Conservation (phyloP, 2,113 vertebrate species). For the Gymnobelideus leadbeateri region DNA sequence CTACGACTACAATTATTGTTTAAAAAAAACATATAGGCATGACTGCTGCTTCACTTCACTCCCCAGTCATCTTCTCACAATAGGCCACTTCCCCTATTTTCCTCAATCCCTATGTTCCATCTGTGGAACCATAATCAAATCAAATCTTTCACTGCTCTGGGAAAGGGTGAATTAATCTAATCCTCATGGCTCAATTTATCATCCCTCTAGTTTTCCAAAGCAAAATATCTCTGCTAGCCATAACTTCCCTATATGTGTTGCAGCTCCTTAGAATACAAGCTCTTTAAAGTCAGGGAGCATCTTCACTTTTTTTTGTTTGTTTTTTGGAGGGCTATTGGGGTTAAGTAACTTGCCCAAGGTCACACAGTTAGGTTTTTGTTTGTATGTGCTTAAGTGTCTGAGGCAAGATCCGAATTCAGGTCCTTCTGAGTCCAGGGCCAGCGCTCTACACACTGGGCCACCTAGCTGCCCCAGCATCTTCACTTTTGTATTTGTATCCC, state of each 20-base stretch:
- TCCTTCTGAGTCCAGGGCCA: too few relatives aligned
- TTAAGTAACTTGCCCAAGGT: too few relatives aligned
- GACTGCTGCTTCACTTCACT: neutral
- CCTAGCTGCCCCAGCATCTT: too few relatives aligned
- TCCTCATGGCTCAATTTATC: neutral
- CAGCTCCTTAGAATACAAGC: neutral
- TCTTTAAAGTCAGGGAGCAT: neutral
- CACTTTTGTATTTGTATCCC: neutral
- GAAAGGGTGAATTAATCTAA: neutral
- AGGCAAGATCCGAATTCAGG: too few relatives aligned
- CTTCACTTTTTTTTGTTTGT: too few relatives aligned
- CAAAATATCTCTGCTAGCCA: neutral
- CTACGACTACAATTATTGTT: neutral
- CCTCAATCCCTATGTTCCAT: neutral
- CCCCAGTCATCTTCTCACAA: neutral
- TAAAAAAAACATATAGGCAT: neutral
- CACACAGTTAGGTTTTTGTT: too few relatives aligned
- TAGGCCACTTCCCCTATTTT: neutral
- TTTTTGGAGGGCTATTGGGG: too few relatives aligned
- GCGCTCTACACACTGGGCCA: too few relatives aligned
- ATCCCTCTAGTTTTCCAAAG: neutral
- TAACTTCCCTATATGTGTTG: neutral
- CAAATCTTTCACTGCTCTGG: neutral
- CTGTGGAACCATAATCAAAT: neutral
- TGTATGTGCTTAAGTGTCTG: too few relatives aligned